Percentiles rank a stretch among this genome's conserved stretches.
phyloP scores from a whole-genome alignment of 1,140 invertebrate species.

The Mesaphorura yosii region DNA sequence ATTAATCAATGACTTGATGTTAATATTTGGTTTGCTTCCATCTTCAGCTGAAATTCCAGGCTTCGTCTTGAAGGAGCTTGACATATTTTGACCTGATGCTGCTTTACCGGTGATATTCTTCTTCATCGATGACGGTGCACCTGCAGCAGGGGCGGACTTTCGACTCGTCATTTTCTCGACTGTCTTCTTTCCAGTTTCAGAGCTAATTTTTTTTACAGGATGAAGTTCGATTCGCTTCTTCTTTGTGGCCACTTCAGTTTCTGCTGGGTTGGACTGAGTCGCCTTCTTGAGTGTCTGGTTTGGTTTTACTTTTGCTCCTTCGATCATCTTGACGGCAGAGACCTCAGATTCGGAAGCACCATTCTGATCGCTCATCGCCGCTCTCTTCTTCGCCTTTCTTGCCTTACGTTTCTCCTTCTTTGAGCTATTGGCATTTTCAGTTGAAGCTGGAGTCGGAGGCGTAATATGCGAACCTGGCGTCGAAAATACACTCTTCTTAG shows the following conservation, averaged over 20 bases:
- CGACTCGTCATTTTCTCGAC: too few relatives aligned
- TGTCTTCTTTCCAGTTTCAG: too few relatives aligned
- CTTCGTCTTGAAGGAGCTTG: neutral
- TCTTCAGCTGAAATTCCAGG: neutral
- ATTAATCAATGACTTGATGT: conserved; percentile 1
- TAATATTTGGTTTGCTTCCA: neutral
- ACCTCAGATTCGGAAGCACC: neutral
- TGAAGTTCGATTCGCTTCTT: too few relatives aligned
- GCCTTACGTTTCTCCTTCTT: neutral
- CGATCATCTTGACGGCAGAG: neutral
- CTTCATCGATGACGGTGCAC: neutral
- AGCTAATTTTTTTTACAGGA: too few relatives aligned
- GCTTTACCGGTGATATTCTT: neutral
- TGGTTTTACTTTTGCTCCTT: neutral
- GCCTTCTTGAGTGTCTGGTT: neutral
- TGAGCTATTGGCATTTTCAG: neutral
- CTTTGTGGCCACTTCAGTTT: too few relatives aligned
- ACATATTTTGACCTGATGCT: neutral
- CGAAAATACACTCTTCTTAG: neutral
- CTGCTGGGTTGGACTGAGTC: too few relatives aligned
- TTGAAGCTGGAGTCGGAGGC: neutral
- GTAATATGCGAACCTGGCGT: neutral
- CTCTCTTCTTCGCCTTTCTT: neutral
- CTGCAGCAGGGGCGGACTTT: neutral
- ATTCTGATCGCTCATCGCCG: neutral